Evolutionary conservation across 1,140 invertebrate species (phyloP), one percentile per base, ranked within the genome.

Genomic region (Euwallacea similis): DNA sequence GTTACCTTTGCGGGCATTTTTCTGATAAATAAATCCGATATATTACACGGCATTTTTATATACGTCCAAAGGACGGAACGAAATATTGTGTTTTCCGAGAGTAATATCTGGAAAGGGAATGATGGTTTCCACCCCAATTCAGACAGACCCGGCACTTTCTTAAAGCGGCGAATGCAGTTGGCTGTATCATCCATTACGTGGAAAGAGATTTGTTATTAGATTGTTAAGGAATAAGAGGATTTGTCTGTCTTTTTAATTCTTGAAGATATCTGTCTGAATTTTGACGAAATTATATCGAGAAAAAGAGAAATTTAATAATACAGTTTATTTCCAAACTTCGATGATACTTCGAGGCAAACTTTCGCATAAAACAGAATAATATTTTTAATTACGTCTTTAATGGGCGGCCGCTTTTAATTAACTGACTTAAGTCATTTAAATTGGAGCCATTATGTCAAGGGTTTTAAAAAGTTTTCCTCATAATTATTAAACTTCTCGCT

Each of bases 401-500:
- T 42, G 58, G 33, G 21, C 7, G 16, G 16, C 58, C 42, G 58
- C 58, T 60, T 60, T 60, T 60, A 60, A 60, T 60, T 60, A 41
- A 60, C 58, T 42, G 58, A 60, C 21, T 21, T 60, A 13, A 42
- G 58, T 42, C 58, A 60, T 60, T 60, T 60, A 60, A 60, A 60
- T 15, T 42, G 33, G 33, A 41, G 58, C 58, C 41, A 60, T 60
- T 60, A 60, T 60, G 13, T 10, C 13, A 42, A 60, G 13, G 58
- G 21, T 60, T 60, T 60, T 16, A 42, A 60, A 60, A 33, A 11
- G 11, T 42, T 60, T 42, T 42, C 58, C 6, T 33, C 58, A 60
- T 60, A 60, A 60, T 60, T 60, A 60, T 60, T 11, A 60, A 60
- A 60, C 58, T 60, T 60, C 42, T n/a, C 41, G 10, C 16, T 60